phyloP scores from a whole-genome alignment of 2,113 vertebrate genomes.

The Propithecus coquereli region DNA sequence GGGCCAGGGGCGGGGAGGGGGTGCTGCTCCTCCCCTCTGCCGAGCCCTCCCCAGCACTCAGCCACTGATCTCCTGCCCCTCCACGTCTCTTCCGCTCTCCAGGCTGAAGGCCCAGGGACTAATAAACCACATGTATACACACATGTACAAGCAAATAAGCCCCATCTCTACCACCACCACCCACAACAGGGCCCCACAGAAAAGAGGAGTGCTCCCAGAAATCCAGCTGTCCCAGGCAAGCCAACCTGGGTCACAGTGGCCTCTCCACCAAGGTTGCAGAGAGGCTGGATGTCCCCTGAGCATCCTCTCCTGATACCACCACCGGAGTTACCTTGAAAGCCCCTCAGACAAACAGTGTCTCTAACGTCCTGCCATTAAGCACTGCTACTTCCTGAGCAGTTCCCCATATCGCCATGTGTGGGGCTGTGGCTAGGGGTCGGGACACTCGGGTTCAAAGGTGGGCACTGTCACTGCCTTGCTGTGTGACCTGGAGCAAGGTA shows the following conservation, averaged over 20 bases:
- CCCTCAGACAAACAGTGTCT: neutral
- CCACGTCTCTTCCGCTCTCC: neutral
- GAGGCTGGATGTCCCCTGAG: neutral
- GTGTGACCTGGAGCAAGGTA: neutral
- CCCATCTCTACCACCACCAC: neutral
- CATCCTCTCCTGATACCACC: neutral
- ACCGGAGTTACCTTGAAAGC: neutral
- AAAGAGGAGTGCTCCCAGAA: constrained; percentile 40
- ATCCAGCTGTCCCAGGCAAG: neutral
- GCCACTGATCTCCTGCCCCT: neutral
- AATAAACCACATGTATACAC: neutral
- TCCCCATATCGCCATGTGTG: neutral
- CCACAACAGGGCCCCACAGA: neutral
- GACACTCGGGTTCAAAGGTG: neutral
- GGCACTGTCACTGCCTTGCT: neutral
- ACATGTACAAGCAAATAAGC: neutral
- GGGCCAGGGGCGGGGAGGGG: neutral
- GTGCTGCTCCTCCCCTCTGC: too few relatives aligned
- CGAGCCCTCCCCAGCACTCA: rapidly evolving
- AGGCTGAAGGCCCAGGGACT: neutral
- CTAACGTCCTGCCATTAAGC: neutral
- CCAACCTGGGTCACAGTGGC: neutral
- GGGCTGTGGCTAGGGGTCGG: neutral
- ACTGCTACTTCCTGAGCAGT: neutral
- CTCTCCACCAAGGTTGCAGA: neutral